A percentile compares a stretch with the other conserved stretches of the same genome.
phyloP scores from a whole-genome alignment of 2,797 vertebrate genomes.

The Iguana delicatissima region DNA sequence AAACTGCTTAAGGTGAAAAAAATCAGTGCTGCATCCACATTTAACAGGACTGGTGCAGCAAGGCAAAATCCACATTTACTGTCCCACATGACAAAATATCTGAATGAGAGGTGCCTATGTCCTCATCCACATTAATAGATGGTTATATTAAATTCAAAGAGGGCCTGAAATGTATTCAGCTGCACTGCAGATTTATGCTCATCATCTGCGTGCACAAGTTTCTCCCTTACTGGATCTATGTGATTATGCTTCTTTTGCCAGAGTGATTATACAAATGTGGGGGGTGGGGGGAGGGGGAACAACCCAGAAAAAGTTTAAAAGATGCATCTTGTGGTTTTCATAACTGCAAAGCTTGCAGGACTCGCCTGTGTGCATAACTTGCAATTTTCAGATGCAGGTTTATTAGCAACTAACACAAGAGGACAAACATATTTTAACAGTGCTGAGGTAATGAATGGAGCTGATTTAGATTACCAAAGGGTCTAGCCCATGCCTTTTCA shows the following conservation, averaged over 20 bases:
- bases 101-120: too few relatives aligned
- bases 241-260: neutral
- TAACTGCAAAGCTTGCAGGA: constrained; percentile 7
- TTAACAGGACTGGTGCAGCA: neutral
- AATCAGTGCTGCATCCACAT: neutral
- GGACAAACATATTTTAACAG: constrained; percentile 21
- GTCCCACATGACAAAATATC: neutral
- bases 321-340: neutral
- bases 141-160: neutral
- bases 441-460: neutral
- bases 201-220: neutral
- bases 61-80: too few relatives aligned
- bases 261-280: neutral
- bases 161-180: too few relatives aligned
- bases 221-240: neutral
- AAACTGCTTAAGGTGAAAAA: neutral
- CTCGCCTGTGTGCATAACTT: neutral
- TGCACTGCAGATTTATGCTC: neutral
- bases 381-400: constrained; percentile 25
- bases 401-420: constrained; percentile 20
- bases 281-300: neutral
- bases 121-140: neutral
- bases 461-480: constrained; percentile 33
- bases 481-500: constrained; percentile 12
- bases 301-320: neutral